A percentile compares a stretch with the other conserved stretches of the same genome.
These are phyloP conservation scores for Hoplodrina ambigua DNA, from an alignment of 2,888 invertebrate genomes.

Conservation along the genomic window DNA sequence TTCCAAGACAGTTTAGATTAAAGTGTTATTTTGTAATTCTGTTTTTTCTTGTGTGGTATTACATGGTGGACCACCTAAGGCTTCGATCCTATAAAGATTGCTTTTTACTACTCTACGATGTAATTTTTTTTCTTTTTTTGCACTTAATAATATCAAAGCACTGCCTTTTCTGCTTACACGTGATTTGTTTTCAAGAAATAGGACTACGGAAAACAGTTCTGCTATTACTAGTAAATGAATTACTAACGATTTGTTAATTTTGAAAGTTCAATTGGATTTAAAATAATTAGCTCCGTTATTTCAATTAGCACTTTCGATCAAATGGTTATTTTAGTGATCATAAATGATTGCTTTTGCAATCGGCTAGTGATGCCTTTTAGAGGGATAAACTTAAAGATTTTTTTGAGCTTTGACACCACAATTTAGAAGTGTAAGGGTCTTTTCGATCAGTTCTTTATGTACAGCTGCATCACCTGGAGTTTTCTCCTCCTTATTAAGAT, in stretches of 20 bases:
- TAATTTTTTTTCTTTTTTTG: slow-evolving; percentile 19
- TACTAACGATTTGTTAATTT: slow-evolving; percentile 10
- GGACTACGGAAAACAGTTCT: slow-evolving; percentile 14
- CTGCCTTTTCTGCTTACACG: slow-evolving; percentile 17
- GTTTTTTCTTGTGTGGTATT: slow-evolving; percentile 30
- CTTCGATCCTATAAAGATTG: slow-evolving; percentile 24
- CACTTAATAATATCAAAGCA: slow-evolving; percentile 11
- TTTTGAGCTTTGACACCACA: not conserved
- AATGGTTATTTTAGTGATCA: not conserved
- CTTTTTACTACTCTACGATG: slow-evolving; percentile 21
- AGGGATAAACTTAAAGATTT: not conserved
- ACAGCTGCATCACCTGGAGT: not conserved
- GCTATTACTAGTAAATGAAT: not conserved
- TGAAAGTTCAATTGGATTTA: slow-evolving; percentile 1
- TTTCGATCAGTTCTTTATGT: not conserved
- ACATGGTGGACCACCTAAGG: slow-evolving; percentile 32
- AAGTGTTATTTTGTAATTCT: slow-evolving; percentile 38
- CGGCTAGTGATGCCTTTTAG: not conserved
- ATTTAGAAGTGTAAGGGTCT: not conserved
- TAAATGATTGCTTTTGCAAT: not conserved
- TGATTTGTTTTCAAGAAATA: slow-evolving; percentile 12
- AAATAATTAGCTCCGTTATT: not conserved
- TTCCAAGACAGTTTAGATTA: slow-evolving; percentile 36
- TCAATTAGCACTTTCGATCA: slow-evolving; percentile 14
- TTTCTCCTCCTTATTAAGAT: slow-evolving; percentile 17